Evolutionary conservation across 2,888 invertebrate genomes (phyloP).

Genomic region (Margaritifera margaritifera): DNA sequence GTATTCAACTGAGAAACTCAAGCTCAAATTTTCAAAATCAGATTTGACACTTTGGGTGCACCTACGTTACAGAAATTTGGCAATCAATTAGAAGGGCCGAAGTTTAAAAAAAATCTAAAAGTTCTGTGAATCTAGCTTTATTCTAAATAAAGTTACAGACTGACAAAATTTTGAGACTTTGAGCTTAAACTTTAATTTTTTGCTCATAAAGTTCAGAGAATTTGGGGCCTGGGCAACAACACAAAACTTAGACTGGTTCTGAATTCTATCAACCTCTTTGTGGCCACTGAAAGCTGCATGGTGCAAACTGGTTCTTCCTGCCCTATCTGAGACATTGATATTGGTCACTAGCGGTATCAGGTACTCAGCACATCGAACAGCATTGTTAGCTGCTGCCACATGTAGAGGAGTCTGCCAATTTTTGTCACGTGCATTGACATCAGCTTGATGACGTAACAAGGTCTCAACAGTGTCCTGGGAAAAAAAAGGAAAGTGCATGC

Average conservation of each 20-base stretch:
- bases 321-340: conserved; percentile 76
- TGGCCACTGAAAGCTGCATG: conserved; percentile 80
- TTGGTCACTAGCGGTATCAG: conserved; percentile 75
- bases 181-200: no score
- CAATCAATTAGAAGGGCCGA: no score
- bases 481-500: neutral
- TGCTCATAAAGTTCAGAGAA: no score
- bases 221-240: neutral
- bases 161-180: no score
- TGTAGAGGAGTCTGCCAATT: conserved; percentile 79
- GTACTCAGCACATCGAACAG: conserved; percentile 77
- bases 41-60: no score
- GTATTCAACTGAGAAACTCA: no score
- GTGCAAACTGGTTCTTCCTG: conserved; percentile 79
- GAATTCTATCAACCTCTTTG: conserved; percentile 70
- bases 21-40: no score
- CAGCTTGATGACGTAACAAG: conserved; percentile 77
- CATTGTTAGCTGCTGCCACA: conserved; percentile 79
- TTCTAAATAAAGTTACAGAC: no score
- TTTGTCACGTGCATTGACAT: conserved; percentile 78
- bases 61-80: no score
- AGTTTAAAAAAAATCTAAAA: no score
- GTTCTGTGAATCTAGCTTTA: no score
- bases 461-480: conserved; percentile 73
- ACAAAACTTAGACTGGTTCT: neutral